These are phyloP conservation scores for Daktulosphaira vitifoliae DNA, from an alignment of 1,140 invertebrate genomes.

Conservation along the genomic window DNA sequence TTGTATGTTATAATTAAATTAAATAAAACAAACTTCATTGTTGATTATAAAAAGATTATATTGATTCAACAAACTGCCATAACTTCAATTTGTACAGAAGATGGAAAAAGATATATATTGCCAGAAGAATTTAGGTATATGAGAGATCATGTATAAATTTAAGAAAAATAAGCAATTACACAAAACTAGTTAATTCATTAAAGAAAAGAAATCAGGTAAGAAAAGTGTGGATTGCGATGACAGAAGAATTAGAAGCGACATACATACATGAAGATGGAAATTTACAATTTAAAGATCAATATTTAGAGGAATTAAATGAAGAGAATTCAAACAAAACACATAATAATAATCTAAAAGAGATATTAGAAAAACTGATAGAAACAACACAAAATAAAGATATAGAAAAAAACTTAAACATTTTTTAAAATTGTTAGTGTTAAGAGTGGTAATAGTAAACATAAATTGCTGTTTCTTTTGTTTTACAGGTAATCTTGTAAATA, in stretches of 20 bases:
- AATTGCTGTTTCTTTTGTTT: too few species aligned
- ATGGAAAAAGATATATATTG: too few species aligned
- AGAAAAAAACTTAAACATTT: too few species aligned
- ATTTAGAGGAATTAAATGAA: slow-evolving; percentile 6
- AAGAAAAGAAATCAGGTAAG: slow-evolving; percentile 9
- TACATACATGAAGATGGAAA: background rate
- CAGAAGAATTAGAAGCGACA: background rate
- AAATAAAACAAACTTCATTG: too few species aligned
- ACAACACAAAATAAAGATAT: background rate
- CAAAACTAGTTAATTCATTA: slow-evolving; percentile 3
- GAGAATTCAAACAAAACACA: background rate
- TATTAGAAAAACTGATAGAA: slow-evolving; percentile 1
- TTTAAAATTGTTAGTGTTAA: too few species aligned
- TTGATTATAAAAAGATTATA: too few species aligned
- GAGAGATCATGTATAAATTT: background rate
- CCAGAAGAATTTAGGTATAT: slow-evolving; percentile 13
- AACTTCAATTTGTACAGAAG: too few species aligned
- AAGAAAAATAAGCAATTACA: too few species aligned
- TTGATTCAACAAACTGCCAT: slow-evolving; percentile 14
- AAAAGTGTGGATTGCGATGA: background rate
- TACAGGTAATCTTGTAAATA: too few species aligned
- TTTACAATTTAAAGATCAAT: slow-evolving; percentile 3
- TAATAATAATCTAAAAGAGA: slow-evolving; percentile 6
- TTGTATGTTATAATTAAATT: too few species aligned
- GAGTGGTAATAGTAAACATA: too few species aligned